Evolutionary conservation across 1,140 invertebrate genomes (phyloP), one percentile per base, ranked within the genome.

Genomic region (Campoletis sonorensis): DNA sequence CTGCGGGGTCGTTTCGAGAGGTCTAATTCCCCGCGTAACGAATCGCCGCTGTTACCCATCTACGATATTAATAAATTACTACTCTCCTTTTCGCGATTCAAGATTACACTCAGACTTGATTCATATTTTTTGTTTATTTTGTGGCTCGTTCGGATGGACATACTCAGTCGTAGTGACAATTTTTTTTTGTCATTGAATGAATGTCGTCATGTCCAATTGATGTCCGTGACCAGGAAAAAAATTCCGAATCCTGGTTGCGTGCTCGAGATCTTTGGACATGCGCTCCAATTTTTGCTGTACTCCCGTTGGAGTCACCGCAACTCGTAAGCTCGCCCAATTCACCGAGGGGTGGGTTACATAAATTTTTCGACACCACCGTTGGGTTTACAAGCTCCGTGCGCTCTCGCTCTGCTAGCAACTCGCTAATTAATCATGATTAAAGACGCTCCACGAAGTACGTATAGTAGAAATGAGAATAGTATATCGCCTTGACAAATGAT

Each of bases 351-450:
- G 80, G 76, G 58, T 81, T 81, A 80, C 80, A 84, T 84, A 81
- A 84, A 84, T 84, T 84, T 81, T 81, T 84, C 82, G 77, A 61
- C 80, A 84, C 82, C 51, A 80, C 82, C 73, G 49, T 67, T 76
- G 72, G 51, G 71, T 83, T 68, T 80, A 67, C 82, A 80, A 61
- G 77, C 75, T 77, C 72, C 37, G 68, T 67, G 75, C 68, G 30
- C 68, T 33, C 30, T 70, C 67, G 13, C 67, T 70, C 67, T 70
- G 67, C 64, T 51, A 76, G 45, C 77, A 73, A 81, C 61, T 83
- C 79, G 75, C 80, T 84, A 80, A 84, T 84, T 84, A 84, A 84
- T 84, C 80, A 84, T 84, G 78, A 84, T 81, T 84, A 84, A 84
- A 81, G 83, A 81, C 67, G 70, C 64, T 78, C 70, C 33, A 72